Percentiles rank a stretch among this genome's conserved stretches.
Evolutionary conservation across 2,113 vertebrate species (phyloP).

Genomic region (Thamnophis sirtalis): DNA sequence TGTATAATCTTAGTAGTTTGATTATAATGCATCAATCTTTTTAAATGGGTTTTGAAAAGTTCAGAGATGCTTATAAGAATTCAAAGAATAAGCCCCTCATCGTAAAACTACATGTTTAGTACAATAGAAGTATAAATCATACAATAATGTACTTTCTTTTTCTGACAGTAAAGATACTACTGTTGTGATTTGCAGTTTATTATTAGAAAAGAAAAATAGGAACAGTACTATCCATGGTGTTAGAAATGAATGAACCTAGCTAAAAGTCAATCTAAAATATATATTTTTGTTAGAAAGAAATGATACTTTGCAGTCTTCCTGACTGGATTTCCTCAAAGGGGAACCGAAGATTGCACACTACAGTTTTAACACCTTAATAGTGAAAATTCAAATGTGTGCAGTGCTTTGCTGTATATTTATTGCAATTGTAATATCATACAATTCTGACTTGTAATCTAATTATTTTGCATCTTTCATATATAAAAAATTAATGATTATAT

Average conservation of each 20-base stretch:
- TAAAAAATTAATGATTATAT: not conserved
- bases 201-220: not conserved
- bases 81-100: not conserved
- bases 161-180: not conserved
- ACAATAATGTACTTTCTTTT: not conserved
- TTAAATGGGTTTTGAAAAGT: not conserved
- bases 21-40: not conserved
- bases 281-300: not conserved
- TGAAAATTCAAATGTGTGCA: not conserved
- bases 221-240: not conserved
- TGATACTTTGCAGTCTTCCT: not conserved
- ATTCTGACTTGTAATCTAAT: not conserved
- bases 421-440: not conserved
- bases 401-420: not conserved
- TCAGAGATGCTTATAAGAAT: not conserved
- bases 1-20: not conserved
- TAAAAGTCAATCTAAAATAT: constrained; percentile 8
- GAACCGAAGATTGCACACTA: not conserved
- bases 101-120: not conserved
- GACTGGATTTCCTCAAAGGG: not conserved
- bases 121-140: not conserved
- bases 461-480: not conserved
- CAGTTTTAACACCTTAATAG: not conserved
- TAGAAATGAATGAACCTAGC: not conserved
- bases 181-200: not conserved